These are phyloP conservation scores for Ips nitidus DNA, from an alignment of 1,140 invertebrate genomes.

Conservation along the genomic window DNA sequence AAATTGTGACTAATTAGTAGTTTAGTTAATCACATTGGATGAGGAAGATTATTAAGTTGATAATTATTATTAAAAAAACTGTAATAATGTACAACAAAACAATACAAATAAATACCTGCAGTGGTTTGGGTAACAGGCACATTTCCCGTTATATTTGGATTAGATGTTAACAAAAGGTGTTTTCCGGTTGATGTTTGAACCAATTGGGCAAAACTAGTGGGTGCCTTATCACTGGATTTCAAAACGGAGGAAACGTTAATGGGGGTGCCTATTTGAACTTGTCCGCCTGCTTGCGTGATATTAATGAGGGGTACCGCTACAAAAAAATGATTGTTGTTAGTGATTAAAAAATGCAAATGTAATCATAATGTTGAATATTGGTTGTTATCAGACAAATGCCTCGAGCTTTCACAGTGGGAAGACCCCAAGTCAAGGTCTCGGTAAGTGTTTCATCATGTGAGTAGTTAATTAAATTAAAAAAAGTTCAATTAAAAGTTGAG, in stretches of 20 bases:
- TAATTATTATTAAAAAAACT: constrained; percentile 18
- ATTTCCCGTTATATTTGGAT: constrained; percentile 45
- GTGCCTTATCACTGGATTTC: constrained; percentile 47
- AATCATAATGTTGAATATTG: not conserved
- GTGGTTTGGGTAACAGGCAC: constrained; percentile 46
- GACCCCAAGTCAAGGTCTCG: constrained; percentile 31
- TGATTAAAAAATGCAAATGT: constrained; percentile 7
- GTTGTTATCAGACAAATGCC: constrained; percentile 36
- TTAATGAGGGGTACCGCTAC: constrained; percentile 57
- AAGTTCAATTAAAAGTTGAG: not conserved
- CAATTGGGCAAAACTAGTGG: constrained; percentile 59
- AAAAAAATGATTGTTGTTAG: constrained; percentile 40
- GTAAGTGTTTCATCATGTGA: constrained; percentile 31
- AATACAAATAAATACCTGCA: constrained; percentile 37
- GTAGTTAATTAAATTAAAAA: not conserved
- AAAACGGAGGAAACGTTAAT: constrained; percentile 54
- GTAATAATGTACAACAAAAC: not conserved
- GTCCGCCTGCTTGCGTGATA: constrained; percentile 49
- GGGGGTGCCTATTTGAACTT: constrained; percentile 49
- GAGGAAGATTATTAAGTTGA: constrained; percentile 10
- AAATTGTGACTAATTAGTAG: not conserved
- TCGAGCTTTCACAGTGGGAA: constrained; percentile 32
- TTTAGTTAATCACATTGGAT: constrained; percentile 7
- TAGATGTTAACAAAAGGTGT: constrained; percentile 62
- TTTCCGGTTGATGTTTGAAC: constrained; percentile 72